Percentiles rank a stretch among this genome's conserved stretches.
These are phyloP conservation scores for Artibeus jamaicensis DNA, from an alignment of 2,797 vertebrate species.

Conservation along the genomic window DNA sequence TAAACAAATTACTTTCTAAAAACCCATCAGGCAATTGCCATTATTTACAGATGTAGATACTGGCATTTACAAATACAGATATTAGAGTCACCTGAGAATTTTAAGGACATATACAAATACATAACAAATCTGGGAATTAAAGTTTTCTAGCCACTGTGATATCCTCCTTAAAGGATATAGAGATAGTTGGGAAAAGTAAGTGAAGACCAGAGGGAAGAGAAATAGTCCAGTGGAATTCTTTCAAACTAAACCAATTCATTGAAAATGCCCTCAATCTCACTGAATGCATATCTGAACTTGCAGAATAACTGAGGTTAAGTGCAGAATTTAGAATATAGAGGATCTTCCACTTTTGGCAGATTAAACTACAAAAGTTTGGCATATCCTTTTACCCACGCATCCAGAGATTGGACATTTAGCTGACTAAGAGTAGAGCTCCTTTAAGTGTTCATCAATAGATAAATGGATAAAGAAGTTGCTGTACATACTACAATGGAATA, in stretches of 20 bases:
- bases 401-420: neutral
- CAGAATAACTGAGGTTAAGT: neutral
- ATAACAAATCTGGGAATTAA: neutral
- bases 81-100: constrained; percentile 40
- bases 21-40: neutral
- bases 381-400: neutral
- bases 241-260: constrained; percentile 5
- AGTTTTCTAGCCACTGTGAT: neutral
- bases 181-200: neutral
- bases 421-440: neutral
- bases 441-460: neutral
- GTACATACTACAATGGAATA: neutral
- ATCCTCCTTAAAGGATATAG: neutral
- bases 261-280: neutral
- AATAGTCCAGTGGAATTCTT: neutral
- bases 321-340: neutral
- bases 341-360: neutral
- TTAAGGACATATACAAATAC: constrained; percentile 5
- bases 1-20: constrained; percentile 52
- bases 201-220: neutral
- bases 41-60: neutral
- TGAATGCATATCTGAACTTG: neutral
- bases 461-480: neutral
- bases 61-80: constrained; percentile 41
- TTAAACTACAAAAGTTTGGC: neutral